Conservation (phyloP, 2,888 invertebrate species). For the Tetragonisca angustula region DNA sequence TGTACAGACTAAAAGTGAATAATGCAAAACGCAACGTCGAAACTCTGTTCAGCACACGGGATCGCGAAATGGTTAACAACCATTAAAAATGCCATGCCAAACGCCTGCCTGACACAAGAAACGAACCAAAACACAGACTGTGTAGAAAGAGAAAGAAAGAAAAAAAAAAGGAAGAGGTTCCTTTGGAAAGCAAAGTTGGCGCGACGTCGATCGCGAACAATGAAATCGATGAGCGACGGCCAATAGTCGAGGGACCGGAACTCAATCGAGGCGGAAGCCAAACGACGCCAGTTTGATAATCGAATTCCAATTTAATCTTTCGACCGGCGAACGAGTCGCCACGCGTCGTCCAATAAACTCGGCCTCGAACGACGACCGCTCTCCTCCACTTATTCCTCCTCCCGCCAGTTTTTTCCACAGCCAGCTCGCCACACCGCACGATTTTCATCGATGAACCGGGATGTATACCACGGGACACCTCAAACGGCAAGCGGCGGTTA, state of each 20-base stretch:
- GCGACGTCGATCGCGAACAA: slow-evolving; percentile 5
- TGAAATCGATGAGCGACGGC: slow-evolving; percentile 16
- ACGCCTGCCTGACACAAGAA: background rate
- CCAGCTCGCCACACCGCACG: background rate
- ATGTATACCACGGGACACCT: slow-evolving; percentile 29
- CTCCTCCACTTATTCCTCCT: no score
- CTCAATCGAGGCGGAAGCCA: slow-evolving; percentile 24
- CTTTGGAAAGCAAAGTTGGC: background rate
- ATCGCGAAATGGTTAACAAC: no score
- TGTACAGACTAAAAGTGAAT: no score
- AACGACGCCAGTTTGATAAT: slow-evolving; percentile 48
- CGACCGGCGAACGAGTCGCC: slow-evolving; percentile 18
- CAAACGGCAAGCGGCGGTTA: slow-evolving; percentile 44
- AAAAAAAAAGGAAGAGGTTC: background rate
- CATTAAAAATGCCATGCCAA: background rate
- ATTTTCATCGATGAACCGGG: slow-evolving; percentile 34
- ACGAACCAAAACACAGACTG: background rate
- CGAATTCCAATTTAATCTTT: slow-evolving; percentile 66
- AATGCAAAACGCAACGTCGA: no score
- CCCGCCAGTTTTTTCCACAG: background rate
- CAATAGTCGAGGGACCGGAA: slow-evolving; percentile 9
- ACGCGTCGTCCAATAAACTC: slow-evolving; percentile 50
- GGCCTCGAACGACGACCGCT: slow-evolving; percentile 4
- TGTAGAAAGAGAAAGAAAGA: background rate
- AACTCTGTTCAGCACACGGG: no score